These are phyloP conservation scores for Coregonus sp. DNA, from an alignment of 2,797 vertebrate species.

Conservation along the genomic window DNA sequence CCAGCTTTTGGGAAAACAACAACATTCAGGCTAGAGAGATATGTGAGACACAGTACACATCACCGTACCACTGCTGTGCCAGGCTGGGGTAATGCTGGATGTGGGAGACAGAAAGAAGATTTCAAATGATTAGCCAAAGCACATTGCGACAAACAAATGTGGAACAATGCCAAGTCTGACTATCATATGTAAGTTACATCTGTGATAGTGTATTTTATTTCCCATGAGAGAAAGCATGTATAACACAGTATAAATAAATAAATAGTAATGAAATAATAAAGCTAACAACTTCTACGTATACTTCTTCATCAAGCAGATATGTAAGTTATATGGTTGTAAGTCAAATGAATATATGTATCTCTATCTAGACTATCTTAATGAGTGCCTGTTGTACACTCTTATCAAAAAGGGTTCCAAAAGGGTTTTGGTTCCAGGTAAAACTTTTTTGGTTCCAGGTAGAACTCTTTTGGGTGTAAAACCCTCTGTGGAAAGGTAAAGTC, in stretches of 20 bases:
- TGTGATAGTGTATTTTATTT: neutral
- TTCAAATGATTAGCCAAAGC: neutral
- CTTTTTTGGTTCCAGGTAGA: too few relatives aligned
- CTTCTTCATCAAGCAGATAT: neutral
- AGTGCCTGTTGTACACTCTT: slow-evolving; percentile 17
- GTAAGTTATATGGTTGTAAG: slow-evolving; percentile 16
- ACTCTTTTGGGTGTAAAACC: too few relatives aligned
- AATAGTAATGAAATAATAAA: too few relatives aligned
- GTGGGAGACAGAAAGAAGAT: neutral
- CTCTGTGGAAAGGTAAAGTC: too few relatives aligned
- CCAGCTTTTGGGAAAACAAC: neutral
- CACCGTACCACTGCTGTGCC: neutral
- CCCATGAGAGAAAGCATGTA: neutral
- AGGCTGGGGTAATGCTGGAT: neutral
- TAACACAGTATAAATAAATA: neutral
- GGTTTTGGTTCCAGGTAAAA: too few relatives aligned
- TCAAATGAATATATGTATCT: slow-evolving; percentile 37
- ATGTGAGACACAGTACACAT: neutral
- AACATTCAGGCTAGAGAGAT: neutral
- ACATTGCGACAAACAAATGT: neutral
- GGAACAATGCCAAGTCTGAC: neutral
- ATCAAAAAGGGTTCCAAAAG: too few relatives aligned
- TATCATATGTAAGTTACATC: neutral
- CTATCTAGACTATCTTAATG: slow-evolving; percentile 32
- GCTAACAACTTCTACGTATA: neutral